phyloP scores from a whole-genome alignment of 2,113 vertebrate genomes.

The Climacteris rufus region DNA sequence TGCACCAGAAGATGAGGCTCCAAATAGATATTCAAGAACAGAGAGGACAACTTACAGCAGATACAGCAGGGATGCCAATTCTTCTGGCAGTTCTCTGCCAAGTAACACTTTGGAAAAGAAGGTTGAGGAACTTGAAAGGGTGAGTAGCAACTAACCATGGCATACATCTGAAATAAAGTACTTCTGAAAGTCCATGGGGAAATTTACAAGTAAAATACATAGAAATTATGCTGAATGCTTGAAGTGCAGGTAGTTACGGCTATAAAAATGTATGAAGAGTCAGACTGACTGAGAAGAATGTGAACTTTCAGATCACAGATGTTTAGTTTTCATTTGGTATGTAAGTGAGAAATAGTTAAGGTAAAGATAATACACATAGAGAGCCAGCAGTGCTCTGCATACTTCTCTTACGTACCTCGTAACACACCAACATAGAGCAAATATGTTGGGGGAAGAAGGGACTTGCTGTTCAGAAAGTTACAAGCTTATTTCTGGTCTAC shows the following conservation, averaged over 20 bases:
- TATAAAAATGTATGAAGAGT: not conserved
- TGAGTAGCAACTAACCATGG: conserved; percentile 34
- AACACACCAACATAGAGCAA: not conserved
- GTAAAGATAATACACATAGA: not conserved
- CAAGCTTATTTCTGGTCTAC: not conserved
- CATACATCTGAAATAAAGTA: not conserved
- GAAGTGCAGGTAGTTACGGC: not conserved
- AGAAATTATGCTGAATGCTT: not conserved
- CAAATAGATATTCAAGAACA: conserved; percentile 71
- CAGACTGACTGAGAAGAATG: not conserved
- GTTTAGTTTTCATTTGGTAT: not conserved
- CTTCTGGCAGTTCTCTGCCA: conserved; percentile 64
- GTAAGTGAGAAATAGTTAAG: not conserved
- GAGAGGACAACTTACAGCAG: conserved; percentile 75
- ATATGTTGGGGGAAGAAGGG: not conserved
- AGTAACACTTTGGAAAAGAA: conserved; percentile 83
- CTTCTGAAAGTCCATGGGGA: not conserved
- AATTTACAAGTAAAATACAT: not conserved
- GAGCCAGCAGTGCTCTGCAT: not conserved
- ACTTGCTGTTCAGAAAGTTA: not conserved
- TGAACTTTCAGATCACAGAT: not conserved
- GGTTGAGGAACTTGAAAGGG: conserved; percentile 94
- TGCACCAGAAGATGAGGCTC: conserved; percentile 80
- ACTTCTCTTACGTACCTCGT: rapidly evolving
- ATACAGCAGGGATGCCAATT: conserved; percentile 76